Percentiles rank a stretch among this genome's conserved stretches.
Conservation (phyloP, 30 jellyfish, hydroid and myxozoan species). For the Rhopilema esculentum region DNA sequence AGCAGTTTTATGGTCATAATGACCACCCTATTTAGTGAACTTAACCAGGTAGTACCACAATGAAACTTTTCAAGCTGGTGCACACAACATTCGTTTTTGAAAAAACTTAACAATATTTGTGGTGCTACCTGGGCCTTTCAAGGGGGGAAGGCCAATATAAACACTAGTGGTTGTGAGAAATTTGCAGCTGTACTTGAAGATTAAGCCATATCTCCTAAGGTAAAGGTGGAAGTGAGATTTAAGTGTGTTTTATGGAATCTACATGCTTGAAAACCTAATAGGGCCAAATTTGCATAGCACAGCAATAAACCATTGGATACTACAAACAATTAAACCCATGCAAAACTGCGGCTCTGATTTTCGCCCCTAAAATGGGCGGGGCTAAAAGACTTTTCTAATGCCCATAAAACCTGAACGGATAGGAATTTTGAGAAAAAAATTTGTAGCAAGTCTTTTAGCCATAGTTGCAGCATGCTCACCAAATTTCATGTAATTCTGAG, state of each 20-base stretch:
- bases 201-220: not conserved
- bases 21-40: not conserved
- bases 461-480: not conserved
- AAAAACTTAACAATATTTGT: not conserved
- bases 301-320: not conserved
- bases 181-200: slow-evolving; percentile 1
- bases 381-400: not conserved
- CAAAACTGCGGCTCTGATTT: not conserved
- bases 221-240: not conserved
- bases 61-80: slow-evolving; percentile 1
- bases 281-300: not conserved
- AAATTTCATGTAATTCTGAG: slow-evolving; percentile 11
- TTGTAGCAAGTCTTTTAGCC: not conserved
- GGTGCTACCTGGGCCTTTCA: slow-evolving; percentile 35
- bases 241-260: not conserved
- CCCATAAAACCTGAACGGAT: not conserved
- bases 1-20: not conserved
- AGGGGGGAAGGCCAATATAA: slow-evolving; percentile 35
- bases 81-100: not conserved
- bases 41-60: slow-evolving; percentile 5
- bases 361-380: not conserved
- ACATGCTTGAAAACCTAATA: not conserved
- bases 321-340: not conserved
- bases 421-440: not conserved
- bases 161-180: slow-evolving; percentile 2